Conservation (phyloP, 2,113 vertebrate genomes). For the Okapia johnstoni region DNA sequence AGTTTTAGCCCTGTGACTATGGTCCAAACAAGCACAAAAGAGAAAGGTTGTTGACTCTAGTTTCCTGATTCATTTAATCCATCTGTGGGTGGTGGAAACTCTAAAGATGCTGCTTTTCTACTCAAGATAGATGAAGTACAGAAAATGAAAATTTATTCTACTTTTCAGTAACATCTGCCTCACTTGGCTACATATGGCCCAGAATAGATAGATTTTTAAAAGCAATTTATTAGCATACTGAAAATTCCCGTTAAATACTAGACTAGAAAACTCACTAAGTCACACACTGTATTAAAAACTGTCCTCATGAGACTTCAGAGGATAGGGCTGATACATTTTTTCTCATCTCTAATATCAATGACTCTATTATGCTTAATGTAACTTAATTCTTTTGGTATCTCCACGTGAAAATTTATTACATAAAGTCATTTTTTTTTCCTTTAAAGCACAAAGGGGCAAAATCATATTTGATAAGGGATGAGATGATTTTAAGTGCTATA, state of each 20-base stretch:
- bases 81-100: not conserved
- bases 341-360: slow-evolving; percentile 62
- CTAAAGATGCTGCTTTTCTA: not conserved
- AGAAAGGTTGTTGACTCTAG: not conserved
- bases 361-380: slow-evolving; percentile 54
- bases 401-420: slow-evolving; percentile 54
- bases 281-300: slow-evolving; percentile 42
- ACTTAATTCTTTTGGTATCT: slow-evolving; percentile 60
- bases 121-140: slow-evolving; percentile 21
- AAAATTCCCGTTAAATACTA: slow-evolving; percentile 64
- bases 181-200: slow-evolving; percentile 48
- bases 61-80: not conserved
- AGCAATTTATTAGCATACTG: slow-evolving; percentile 64
- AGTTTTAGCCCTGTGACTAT: not conserved
- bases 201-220: slow-evolving; percentile 58
- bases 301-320: slow-evolving; percentile 52
- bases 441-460: slow-evolving; percentile 31
- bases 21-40: not conserved
- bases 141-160: slow-evolving; percentile 32
- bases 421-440: slow-evolving; percentile 4
- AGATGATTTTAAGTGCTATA: slow-evolving; percentile 60
- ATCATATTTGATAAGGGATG: slow-evolving; percentile 63
- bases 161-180: slow-evolving; percentile 45
- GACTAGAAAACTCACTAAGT: slow-evolving; percentile 51
- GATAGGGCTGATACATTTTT: slow-evolving; percentile 27